Percentiles rank a stretch among this genome's conserved stretches.
phyloP scores from a whole-genome alignment of 1,140 invertebrate species.

The Paracyclopina nana region DNA sequence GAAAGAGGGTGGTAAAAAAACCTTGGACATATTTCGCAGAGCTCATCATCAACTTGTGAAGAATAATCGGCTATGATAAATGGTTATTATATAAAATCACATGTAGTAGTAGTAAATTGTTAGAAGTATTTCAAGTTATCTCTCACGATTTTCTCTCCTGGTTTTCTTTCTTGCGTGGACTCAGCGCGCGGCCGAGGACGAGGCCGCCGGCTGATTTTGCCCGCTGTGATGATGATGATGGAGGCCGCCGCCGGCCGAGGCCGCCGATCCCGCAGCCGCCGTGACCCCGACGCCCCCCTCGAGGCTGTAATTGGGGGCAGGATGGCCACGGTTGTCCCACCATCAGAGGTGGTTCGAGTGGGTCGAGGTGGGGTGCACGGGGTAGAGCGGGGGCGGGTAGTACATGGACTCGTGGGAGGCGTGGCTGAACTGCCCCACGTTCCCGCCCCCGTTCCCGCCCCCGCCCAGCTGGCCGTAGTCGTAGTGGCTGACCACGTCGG shows the following conservation, averaged over 20 bases:
- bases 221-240: neutral
- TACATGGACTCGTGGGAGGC: neutral
- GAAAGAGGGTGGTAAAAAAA: too few species aligned
- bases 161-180: too few species aligned
- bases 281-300: neutral
- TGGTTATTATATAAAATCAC: too few species aligned
- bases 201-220: neutral
- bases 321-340: neutral
- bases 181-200: neutral
- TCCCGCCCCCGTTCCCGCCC: neutral
- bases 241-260: neutral
- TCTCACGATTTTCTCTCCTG: too few species aligned
- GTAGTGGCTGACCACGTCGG: neutral
- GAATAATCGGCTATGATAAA: too few species aligned
- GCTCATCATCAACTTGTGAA: too few species aligned
- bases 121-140: too few species aligned
- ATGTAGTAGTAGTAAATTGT: too few species aligned
- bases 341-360: neutral
- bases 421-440: neutral
- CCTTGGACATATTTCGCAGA: too few species aligned
- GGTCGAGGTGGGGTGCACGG: neutral
- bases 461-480: neutral
- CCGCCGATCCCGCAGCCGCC: neutral
- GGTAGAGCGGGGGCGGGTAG: conserved; percentile 1
- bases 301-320: neutral